Evolutionary conservation across 2,888 invertebrate species (phyloP), one percentile per base, ranked within the genome.

Genomic region (Metellina segmentata): DNA sequence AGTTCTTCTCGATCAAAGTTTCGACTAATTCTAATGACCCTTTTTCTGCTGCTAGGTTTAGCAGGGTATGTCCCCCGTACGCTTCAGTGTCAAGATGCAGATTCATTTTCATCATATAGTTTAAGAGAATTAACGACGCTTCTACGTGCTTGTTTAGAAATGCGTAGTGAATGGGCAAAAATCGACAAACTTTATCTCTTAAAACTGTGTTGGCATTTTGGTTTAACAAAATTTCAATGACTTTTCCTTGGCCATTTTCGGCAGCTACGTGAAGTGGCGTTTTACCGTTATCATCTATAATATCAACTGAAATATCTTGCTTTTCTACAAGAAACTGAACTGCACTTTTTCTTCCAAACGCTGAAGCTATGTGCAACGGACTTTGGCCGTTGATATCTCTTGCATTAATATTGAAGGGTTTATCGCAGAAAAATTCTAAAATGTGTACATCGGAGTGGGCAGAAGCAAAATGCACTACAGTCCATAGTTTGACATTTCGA

Each of bases 381-480:
- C 34, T 34, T 34, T 34, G 34, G 4, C 34, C 34, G 34, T 34
- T 34, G 34, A 34, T 34, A 4, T 34, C 34, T 4, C 34, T 34
- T 34, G 34, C 20, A 52, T 51, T 7, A 34, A 75, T 16, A 75
- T 77, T 20, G 8, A 4, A 8, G 16, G 6, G n/a, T n/a, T 51
- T n/a, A 51, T 0, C 19, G 49, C 99, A 94, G 90, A 99, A 95
- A 93, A 95, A 95, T 95, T 97, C 96, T 48, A 98, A 97, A 75
- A 97, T 96, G 83, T 97, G 96, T 2, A 96, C 94, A 94, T 98
- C 97, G 94, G 98, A 97, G 93, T 97, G 97, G 95, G 99, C 99
- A 92, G 97, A 97, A 7, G 99, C 99, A 94, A 99, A 95, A 94
- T 99, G 99, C 20, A 99, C 96, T 0, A 99, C 97, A 48, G 98